These are phyloP conservation scores for Aulostomus chinensis DNA, from an alignment of 2,797 vertebrate genomes.

Conservation along the genomic window DNA sequence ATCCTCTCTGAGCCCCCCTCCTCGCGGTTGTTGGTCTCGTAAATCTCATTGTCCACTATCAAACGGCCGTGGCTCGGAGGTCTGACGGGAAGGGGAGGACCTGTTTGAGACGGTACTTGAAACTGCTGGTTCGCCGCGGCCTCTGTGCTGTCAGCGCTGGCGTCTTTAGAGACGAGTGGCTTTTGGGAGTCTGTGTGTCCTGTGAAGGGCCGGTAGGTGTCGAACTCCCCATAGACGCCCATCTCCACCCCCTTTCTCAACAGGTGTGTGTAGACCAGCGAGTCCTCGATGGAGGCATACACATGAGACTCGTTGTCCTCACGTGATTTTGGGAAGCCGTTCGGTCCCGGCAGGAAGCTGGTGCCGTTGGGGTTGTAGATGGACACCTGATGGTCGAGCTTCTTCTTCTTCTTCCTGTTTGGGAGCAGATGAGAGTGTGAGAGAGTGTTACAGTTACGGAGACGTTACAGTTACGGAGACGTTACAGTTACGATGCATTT, in stretches of 20 bases:
- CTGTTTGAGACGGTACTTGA: too few species aligned
- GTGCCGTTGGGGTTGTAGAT: slow-evolving; percentile 85
- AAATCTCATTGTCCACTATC: slow-evolving; percentile 73
- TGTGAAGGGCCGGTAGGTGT: slow-evolving; percentile 78
- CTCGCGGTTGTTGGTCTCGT: slow-evolving; percentile 46
- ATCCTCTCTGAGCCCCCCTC: slow-evolving; percentile 3
- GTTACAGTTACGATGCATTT: too few species aligned
- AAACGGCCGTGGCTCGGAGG: slow-evolving; percentile 9
- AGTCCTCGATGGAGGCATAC: slow-evolving; percentile 90
- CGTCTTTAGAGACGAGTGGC: slow-evolving; percentile 6
- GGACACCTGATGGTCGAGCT: slow-evolving; percentile 68
- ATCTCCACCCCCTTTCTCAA: slow-evolving; percentile 69
- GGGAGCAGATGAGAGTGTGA: not conserved
- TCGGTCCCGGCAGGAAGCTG: slow-evolving; percentile 72
- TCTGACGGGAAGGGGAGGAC: slow-evolving; percentile 78
- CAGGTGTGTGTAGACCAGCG: slow-evolving; percentile 87
- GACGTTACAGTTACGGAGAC: too few species aligned
- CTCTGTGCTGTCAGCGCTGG: slow-evolving; percentile 26
- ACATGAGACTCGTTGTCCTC: slow-evolving; percentile 84
- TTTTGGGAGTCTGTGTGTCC: slow-evolving; percentile 62
- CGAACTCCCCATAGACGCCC: slow-evolving; percentile 50
- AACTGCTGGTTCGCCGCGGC: slow-evolving; percentile 81
- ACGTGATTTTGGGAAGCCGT: slow-evolving; percentile 58
- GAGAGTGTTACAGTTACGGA: too few species aligned
- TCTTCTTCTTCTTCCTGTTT: slow-evolving; percentile 77